phyloP scores from a whole-genome alignment of 92 coral and sea anemone genomes.

The Phenganax marumi region DNA sequence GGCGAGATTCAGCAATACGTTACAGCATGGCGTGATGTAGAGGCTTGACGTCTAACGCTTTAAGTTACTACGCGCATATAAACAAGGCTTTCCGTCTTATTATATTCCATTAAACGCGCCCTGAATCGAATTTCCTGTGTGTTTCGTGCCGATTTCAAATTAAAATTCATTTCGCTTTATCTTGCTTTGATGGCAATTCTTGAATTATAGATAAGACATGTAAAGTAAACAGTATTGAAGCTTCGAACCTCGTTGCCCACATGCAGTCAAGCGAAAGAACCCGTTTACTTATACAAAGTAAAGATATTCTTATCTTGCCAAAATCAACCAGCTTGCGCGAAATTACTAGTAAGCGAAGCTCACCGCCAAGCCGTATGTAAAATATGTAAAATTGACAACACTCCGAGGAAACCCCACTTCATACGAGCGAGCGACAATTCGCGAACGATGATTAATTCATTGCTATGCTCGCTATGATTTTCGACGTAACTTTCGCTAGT shows the following conservation, averaged over 20 bases:
- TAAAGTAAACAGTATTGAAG: slow-evolving; percentile 47
- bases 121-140: slow-evolving; percentile 43
- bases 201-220: slow-evolving; percentile 50
- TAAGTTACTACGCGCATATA: background rate
- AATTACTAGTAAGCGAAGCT: background rate
- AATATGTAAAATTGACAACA: slow-evolving; percentile 23
- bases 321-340: slow-evolving; percentile 25
- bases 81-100: slow-evolving; percentile 37
- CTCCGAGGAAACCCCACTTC: slow-evolving; percentile 48
- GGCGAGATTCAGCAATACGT: background rate
- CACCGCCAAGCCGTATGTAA: background rate
- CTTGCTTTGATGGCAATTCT: slow-evolving; percentile 44
- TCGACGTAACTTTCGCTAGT: background rate
- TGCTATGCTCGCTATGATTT: slow-evolving; percentile 28
- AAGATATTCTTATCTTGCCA: slow-evolving; percentile 12
- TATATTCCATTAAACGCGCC: slow-evolving; percentile 26
- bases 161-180: slow-evolving; percentile 50
- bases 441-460: slow-evolving; percentile 34
- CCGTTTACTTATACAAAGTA: slow-evolving; percentile 28
- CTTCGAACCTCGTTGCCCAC: slow-evolving; percentile 43
- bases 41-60: background rate
- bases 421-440: slow-evolving; percentile 1
- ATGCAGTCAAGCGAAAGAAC: slow-evolving; percentile 45
- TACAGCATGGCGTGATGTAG: background rate
- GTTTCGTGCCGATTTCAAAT: slow-evolving; percentile 43